phyloP scores from a whole-genome alignment of 2,113 vertebrate genomes.

The Zapornia atra region DNA sequence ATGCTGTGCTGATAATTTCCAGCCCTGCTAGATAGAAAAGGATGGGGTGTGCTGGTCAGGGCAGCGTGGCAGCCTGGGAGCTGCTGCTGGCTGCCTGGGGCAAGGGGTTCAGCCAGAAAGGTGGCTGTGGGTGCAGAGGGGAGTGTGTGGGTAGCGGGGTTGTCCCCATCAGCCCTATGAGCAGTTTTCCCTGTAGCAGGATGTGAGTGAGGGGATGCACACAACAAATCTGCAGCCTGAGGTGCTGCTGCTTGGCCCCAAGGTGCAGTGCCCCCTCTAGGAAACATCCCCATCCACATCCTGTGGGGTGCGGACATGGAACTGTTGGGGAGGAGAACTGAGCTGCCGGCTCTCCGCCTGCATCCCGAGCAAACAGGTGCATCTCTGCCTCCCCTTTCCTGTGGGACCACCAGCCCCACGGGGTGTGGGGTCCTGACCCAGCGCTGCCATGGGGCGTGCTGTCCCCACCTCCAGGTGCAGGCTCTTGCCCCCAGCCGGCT shows the following conservation, averaged over 20 bases:
- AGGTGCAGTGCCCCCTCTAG: accelerated
- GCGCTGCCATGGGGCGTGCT: accelerated
- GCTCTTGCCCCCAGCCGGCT: background rate
- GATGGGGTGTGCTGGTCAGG: background rate
- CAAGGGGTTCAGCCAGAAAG: background rate
- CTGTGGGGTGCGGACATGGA: accelerated
- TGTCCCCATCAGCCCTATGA: too few relatives aligned
- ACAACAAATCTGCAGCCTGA: accelerated
- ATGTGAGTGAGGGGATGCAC: background rate
- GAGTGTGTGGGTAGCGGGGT: background rate
- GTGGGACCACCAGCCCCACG: accelerated
- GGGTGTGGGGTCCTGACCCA: background rate
- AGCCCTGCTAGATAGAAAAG: background rate
- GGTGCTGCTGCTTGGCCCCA: background rate
- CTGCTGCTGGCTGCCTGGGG: background rate
- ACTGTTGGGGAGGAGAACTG: accelerated
- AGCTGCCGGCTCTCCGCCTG: accelerated
- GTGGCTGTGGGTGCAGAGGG: background rate
- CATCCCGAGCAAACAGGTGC: accelerated
- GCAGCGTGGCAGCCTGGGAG: background rate
- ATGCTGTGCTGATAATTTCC: background rate
- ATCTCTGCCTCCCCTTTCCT: background rate
- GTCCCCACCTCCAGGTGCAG: accelerated
- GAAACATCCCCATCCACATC: accelerated
- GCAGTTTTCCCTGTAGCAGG: background rate